Percentiles rank a stretch among this genome's conserved stretches.
Conservation (phyloP, 1,140 invertebrate species). For the Tyrophagus putrescentiae region DNA sequence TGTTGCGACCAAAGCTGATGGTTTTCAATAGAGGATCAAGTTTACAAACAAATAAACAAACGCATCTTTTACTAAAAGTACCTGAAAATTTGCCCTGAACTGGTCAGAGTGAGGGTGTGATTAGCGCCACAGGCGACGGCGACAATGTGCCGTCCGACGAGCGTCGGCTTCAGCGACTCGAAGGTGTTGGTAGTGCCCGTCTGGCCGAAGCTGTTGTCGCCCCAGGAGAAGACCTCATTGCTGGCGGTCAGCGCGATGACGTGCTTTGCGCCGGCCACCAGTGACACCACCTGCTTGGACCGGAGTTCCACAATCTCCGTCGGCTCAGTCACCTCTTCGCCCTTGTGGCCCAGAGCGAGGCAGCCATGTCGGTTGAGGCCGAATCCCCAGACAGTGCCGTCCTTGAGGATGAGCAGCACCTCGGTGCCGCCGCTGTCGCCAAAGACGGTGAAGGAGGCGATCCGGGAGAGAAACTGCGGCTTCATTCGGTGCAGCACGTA, state of each 20-base stretch:
- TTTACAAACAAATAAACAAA: too few relatives aligned
- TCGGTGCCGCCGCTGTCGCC: constrained; percentile 49
- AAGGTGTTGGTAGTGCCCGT: constrained; percentile 20
- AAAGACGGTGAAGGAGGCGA: constrained; percentile 45
- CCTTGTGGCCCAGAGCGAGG: constrained; percentile 21
- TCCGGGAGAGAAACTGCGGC: constrained; percentile 37
- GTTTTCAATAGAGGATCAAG: too few relatives aligned
- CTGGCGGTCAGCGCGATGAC: constrained; percentile 44
- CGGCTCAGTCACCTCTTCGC: constrained; percentile 1
- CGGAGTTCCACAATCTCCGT: constrained; percentile 39
- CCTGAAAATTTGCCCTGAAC: constrained; percentile 37
- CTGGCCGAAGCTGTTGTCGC: constrained; percentile 46
- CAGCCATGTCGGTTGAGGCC: constrained; percentile 20
- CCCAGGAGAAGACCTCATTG: constrained; percentile 49
- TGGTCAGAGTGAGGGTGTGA: constrained; percentile 9
- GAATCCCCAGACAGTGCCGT: constrained; percentile 33
- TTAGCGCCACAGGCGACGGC: constrained; percentile 7
- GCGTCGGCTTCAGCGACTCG: constrained; percentile 13
- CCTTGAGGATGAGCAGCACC: constrained; percentile 45
- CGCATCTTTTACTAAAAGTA: too few relatives aligned
- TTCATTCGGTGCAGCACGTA: constrained; percentile 44
- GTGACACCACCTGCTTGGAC: constrained; percentile 41
- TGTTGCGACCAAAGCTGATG: constrained; percentile 55
- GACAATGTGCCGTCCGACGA: constrained; percentile 7
- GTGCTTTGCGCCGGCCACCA: constrained; percentile 48